A percentile compares a stretch with the other conserved stretches of the same genome.
phyloP scores from a whole-genome alignment of 2,113 vertebrate species.

The Saccopteryx bilineata region DNA sequence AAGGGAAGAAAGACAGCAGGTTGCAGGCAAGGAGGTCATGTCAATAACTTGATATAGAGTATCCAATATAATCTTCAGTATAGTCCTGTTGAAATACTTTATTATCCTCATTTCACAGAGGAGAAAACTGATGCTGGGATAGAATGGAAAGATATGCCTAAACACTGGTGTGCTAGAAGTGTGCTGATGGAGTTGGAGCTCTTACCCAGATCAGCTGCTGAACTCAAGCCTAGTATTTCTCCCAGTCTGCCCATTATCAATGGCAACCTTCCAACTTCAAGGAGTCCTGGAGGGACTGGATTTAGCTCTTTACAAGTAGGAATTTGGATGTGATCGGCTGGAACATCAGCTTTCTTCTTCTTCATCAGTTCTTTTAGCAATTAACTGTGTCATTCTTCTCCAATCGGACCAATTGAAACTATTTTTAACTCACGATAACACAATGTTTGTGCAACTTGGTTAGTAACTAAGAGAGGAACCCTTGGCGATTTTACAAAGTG shows the following conservation, averaged over 20 bases:
- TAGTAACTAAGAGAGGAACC: constrained; percentile 64
- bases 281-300: neutral
- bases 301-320: neutral
- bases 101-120: neutral
- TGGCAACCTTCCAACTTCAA: neutral
- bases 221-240: neutral
- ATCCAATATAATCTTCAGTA: neutral
- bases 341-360: neutral
- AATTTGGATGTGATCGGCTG: neutral
- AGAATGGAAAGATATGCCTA: neutral
- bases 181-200: neutral
- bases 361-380: neutral
- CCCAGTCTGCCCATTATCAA: neutral
- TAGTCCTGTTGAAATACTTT: neutral
- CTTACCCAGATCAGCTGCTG: neutral
- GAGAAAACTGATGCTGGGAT: neutral
- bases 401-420: constrained; percentile 29
- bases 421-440: constrained; percentile 59
- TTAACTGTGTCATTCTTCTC: constrained; percentile 29
- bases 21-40: neutral
- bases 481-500: constrained; percentile 53
- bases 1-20: neutral
- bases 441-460: constrained; percentile 54
- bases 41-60: neutral
- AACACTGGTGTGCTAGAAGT: neutral